Conservation (phyloP, 1,140 invertebrate genomes). For the Atta colombica region DNA sequence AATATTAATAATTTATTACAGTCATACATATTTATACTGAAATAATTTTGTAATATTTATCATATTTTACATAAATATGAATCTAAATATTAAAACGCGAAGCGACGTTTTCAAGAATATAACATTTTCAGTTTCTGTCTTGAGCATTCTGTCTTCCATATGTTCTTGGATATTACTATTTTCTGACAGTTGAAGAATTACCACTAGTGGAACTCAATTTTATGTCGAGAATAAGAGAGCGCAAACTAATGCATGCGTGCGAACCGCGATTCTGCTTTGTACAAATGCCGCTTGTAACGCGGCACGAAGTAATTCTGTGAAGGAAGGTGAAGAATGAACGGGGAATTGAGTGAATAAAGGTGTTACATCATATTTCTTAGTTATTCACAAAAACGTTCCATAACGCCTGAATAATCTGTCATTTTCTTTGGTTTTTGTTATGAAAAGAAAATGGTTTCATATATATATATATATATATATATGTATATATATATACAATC, state of each 20-base stretch:
- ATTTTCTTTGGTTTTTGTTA: neutral
- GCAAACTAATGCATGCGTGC: conserved; percentile 29
- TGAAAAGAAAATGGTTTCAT: neutral
- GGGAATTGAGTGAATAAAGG: conserved; percentile 1
- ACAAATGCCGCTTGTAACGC: conserved; percentile 45
- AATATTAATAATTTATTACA: conserved; percentile 10
- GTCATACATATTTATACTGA: neutral
- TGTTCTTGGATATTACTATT: conserved; percentile 12
- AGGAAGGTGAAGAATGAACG: conserved; percentile 1
- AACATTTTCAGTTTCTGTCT: neutral
- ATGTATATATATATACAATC: neutral
- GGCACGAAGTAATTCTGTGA: neutral
- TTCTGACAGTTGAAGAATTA: conserved; percentile 55
- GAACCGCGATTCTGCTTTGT: conserved; percentile 33
- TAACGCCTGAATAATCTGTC: conserved; percentile 22
- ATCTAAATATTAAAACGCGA: conserved; percentile 2
- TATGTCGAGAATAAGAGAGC: neutral
- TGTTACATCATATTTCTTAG: conserved; percentile 38
- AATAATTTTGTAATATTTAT: neutral
- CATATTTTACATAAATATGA: neutral
- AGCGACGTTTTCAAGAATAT: conserved; percentile 4
- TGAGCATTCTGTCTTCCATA: conserved; percentile 12
- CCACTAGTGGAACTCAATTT: conserved; percentile 46
- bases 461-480: no score
- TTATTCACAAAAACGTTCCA: conserved; percentile 42